Conservation (phyloP, 2,113 vertebrate genomes). For the Struthio camelus region DNA sequence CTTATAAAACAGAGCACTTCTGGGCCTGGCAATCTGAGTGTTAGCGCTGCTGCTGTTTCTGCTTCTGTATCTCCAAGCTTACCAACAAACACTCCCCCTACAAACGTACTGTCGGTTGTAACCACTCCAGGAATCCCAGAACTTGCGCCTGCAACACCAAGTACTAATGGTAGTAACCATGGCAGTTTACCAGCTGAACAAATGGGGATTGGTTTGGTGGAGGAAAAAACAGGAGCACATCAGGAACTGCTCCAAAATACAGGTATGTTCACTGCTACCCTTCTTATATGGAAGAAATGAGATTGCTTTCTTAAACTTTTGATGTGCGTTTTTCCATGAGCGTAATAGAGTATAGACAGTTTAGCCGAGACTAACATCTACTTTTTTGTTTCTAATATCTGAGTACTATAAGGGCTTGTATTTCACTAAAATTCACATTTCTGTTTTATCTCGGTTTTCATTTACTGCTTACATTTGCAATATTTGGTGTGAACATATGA, state of each 20-base stretch:
- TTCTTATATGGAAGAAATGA: fast-evolving
- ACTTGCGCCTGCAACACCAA: slow-evolving; percentile 19
- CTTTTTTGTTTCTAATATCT: fast-evolving
- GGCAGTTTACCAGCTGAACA: slow-evolving; percentile 52
- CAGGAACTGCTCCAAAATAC: slow-evolving; percentile 71
- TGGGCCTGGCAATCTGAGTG: background rate
- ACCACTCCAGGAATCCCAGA: slow-evolving; percentile 60
- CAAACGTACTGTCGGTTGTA: slow-evolving; percentile 2
- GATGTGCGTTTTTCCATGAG: fast-evolving
- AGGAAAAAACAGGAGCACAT: slow-evolving; percentile 68
- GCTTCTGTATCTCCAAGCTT: slow-evolving; percentile 49
- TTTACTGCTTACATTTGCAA: background rate
- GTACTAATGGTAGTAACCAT: slow-evolving; percentile 58
- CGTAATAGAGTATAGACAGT: fast-evolving
- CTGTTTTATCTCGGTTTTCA: background rate
- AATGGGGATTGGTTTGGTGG: background rate
- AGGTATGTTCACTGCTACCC: slow-evolving; percentile 65
- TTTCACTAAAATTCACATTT: fast-evolving
- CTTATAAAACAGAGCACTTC: slow-evolving; percentile 74
- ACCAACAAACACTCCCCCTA: slow-evolving; percentile 54
- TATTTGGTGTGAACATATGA: fast-evolving
- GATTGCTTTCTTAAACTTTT: background rate
- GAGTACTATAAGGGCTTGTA: fast-evolving
- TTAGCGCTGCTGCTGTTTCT: slow-evolving; percentile 32
- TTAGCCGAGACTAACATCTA: background rate